Evolutionary conservation across 2,113 vertebrate species (phyloP).

Genomic region (Brachirus orientalis): DNA sequence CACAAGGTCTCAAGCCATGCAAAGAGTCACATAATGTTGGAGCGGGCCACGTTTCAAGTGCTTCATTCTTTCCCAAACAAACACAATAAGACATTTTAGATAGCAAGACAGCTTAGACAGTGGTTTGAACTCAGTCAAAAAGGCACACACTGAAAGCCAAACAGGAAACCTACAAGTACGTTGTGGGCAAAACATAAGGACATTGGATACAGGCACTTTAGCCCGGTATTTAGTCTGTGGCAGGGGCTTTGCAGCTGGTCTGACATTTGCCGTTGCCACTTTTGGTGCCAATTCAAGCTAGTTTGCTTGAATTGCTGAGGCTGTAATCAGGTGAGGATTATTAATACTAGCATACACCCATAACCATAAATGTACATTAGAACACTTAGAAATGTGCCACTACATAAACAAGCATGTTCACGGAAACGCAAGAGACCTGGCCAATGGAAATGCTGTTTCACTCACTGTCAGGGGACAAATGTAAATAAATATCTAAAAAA

Average conservation of each 20-base stretch:
- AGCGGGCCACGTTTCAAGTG: conserved; percentile 12
- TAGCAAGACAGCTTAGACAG: conserved; percentile 7
- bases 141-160: conserved; percentile 59
- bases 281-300: conserved; percentile 74
- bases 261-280: conserved; percentile 35
- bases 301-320: conserved; percentile 61
- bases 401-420: conserved; percentile 10
- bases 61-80: conserved; percentile 52
- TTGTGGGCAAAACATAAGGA: conserved; percentile 52
- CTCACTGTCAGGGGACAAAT: conserved; percentile 51
- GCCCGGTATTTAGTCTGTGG: conserved; percentile 65
- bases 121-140: conserved; percentile 52
- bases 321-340: conserved; percentile 67
- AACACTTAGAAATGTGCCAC: conserved; percentile 45
- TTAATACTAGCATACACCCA: conserved; percentile 58
- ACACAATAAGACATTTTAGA: conserved; percentile 43
- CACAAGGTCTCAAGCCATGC: conserved; percentile 55
- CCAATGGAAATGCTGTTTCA: conserved; percentile 55
- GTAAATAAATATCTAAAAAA: conserved; percentile 61
- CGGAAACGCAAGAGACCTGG: conserved; percentile 33
- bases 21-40: conserved; percentile 60
- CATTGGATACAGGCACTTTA: conserved; percentile 65
- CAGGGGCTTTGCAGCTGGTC: conserved; percentile 45
- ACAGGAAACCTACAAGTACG: conserved; percentile 65
- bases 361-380: conserved; percentile 44